These are phyloP conservation scores for Anthopleura sola DNA, from an alignment of 64 coral and sea anemone species.

Conservation along the genomic window DNA sequence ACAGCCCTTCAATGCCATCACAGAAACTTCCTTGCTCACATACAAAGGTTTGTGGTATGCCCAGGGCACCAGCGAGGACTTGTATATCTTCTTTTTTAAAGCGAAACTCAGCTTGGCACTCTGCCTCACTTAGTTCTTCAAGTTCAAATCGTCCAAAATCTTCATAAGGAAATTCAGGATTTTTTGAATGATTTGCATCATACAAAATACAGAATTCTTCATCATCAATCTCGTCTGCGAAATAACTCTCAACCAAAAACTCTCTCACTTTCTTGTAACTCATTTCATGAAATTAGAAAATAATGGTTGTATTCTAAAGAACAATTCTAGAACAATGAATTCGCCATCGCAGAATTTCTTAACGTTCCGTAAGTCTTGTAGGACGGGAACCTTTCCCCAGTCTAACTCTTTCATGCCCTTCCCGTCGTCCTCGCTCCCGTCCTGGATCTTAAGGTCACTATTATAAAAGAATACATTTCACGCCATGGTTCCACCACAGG, in stretches of 20 bases:
- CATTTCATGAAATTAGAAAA: background rate
- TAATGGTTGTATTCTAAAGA: no score
- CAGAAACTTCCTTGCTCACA: background rate
- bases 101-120: conserved; percentile 34
- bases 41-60: background rate
- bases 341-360: no score
- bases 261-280: background rate
- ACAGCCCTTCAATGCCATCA: conserved; percentile 20
- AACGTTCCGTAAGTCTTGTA: no score
- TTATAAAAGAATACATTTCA: no score
- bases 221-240: background rate
- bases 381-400: no score
- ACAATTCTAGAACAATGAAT: no score
- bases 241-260: background rate
- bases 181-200: conserved; percentile 13
- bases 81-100: conserved; percentile 34
- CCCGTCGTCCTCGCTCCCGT: no score
- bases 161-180: conserved; percentile 34
- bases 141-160: conserved; percentile 16
- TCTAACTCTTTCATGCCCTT: no score
- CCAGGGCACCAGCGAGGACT: conserved; percentile 2
- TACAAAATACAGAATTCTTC: conserved; percentile 22
- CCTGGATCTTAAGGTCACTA: no score
- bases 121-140: conserved; percentile 8
- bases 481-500: no score